Evolutionary conservation across 1,140 invertebrate genomes (phyloP), one percentile per base, ranked within the genome.

Genomic region (Tetranychus cinnabarinus): DNA sequence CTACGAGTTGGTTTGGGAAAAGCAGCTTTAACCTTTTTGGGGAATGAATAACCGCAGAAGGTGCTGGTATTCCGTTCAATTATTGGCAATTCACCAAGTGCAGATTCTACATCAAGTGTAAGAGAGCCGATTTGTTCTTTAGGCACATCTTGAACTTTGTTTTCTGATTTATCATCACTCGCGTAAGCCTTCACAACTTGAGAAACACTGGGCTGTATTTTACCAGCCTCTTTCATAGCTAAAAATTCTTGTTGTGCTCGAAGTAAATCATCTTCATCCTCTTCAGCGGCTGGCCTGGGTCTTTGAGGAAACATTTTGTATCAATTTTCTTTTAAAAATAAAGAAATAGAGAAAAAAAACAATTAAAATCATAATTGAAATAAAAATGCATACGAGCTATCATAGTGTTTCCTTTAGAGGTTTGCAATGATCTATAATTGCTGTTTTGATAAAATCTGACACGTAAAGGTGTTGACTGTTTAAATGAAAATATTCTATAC

Each of bases 211-310:
- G 58, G 34, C 55, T 35, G 13, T 15, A 47, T 13, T 47, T 61
- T 55, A 48, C 50, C 50, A 4, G 31, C 48, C 35, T 46, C 31
- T 50, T 64, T 64, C 31, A 45, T n/a, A 34, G 35, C 31, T 35
- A 64, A 37, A 52, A 61, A 64, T 39, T 64, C 33, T 46, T 64
- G 15, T 42, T 64, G 63, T 45, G 57, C 47, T 45, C 45, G 42
- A 7, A 64, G 31, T 13, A 64, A 15, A 55, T 61, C 63, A 48
- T 64, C 59, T 47, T 61, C 60, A n/a, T 37, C 33, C 47, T 64
- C 63, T 39, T 37, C 34, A 23, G 5, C 7, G 8, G n/a, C 48
- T 33, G 62, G 54, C 57, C 54, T 37, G 15, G 56, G 56, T 10
- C 56, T 33, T 10, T 33, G 2, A 35, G 34, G 4, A 15, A 45